Percentiles rank a stretch among this genome's conserved stretches.
Evolutionary conservation across 2,113 vertebrate species (phyloP).

Genomic region (Ophiodon elongatus): DNA sequence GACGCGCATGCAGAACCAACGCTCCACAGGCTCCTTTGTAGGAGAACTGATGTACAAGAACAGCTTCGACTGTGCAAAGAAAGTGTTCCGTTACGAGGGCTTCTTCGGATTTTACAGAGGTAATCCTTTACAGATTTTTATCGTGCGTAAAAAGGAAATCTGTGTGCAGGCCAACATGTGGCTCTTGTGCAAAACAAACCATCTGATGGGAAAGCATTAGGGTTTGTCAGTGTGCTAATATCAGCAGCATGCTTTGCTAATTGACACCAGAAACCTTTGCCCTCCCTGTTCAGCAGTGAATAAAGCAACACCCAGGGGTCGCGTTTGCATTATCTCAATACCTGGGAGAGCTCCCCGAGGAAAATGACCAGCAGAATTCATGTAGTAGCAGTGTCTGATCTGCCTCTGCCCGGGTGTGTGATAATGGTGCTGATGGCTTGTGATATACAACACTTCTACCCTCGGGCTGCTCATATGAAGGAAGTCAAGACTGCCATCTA

Average conservation of each 20-base stretch:
- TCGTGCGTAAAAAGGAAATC: not conserved
- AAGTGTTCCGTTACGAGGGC: slow-evolving; percentile 94
- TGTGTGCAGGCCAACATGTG: slow-evolving; percentile 25
- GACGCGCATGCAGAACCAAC: slow-evolving; percentile 98
- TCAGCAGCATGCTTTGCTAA: slow-evolving; percentile 74
- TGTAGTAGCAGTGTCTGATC: slow-evolving; percentile 65
- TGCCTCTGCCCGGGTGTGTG: slow-evolving; percentile 39
- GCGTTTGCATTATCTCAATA: slow-evolving; percentile 73
- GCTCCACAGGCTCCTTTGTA: slow-evolving; percentile 90
- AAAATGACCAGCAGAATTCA: slow-evolving; percentile 57
- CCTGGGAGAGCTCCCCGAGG: slow-evolving; percentile 67
- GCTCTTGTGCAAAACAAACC: slow-evolving; percentile 32
- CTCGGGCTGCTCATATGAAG: slow-evolving; percentile 67
- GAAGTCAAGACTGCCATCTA: slow-evolving; percentile 97
- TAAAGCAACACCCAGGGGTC: slow-evolving; percentile 73
- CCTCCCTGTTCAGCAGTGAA: slow-evolving; percentile 63
- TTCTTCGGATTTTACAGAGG: slow-evolving; percentile 97
- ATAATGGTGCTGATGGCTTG: slow-evolving; percentile 75
- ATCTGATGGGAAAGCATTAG: slow-evolving; percentile 47
- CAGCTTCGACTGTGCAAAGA: slow-evolving; percentile 98
- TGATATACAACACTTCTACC: slow-evolving; percentile 71
- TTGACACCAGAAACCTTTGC: slow-evolving; percentile 79
- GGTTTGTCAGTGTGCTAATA: slow-evolving; percentile 61
- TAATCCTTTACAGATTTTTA: slow-evolving; percentile 65
- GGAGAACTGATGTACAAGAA: slow-evolving; percentile 97